Evolutionary conservation across 2,797 vertebrate species (phyloP), one percentile per base, ranked within the genome.

Genomic region (Centroberyx gerrardi): DNA sequence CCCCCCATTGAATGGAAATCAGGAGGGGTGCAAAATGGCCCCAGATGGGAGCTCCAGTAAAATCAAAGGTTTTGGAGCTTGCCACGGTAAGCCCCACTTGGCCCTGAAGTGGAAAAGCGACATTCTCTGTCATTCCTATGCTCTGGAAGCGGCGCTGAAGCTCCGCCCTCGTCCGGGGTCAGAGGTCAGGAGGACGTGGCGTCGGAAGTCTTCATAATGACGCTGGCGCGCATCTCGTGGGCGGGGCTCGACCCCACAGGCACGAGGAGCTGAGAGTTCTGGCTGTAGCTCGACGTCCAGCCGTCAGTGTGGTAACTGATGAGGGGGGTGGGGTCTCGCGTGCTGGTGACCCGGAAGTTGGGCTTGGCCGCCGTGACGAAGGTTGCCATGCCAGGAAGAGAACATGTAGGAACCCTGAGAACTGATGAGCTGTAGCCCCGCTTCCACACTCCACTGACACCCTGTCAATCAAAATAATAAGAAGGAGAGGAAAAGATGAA

Each of bases 121-220:
- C 52, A 62, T 58, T 56, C 65, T 62, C 59, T 48, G 55, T 88
- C 56, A 33, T 75, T 85, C 76, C 77, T 80, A 60, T 15, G 71
- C 56, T 60, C 52, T 54, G 54, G 49, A 69, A 56, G 69, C 81
- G 54, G 72, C 31, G 8, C n/a, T 60, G 63, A 63, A 27, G 56
- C 29, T 2, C 18, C 62, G 42, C 52, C 38, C n/a, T 54, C 54
- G 2, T 49, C 64, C 71, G 53, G 69, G 74, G 76, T 76, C 51
- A 42, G 63, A 67, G 77, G 84, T 91, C 92, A 92, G 68, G 88
- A 92, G 10, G 85, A 53, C 0, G 85, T 91, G 73, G 97, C 94
- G 36, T 99, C 98, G 1, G 98, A 98, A 0, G 98, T 99, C 69
- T 99, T 99, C 96, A 97, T 98, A 91, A 99, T 99, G 92, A 99